Percentiles rank a stretch among this genome's conserved stretches.
Evolutionary conservation across 2,113 vertebrate species (phyloP).

Genomic region (Colaptes auratus): DNA sequence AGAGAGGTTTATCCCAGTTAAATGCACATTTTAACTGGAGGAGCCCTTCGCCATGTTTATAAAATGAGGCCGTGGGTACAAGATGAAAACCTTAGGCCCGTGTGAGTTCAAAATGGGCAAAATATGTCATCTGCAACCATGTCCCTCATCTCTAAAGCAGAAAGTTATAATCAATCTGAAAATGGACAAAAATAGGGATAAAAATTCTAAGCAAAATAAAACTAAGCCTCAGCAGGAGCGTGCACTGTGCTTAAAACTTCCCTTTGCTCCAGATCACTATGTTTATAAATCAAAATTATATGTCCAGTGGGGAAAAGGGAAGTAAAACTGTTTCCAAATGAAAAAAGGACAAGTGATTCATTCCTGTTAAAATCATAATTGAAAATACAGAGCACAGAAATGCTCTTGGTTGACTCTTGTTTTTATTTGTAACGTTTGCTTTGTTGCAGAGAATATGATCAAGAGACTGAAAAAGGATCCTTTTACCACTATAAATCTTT

Average conservation of each 20-base stretch:
- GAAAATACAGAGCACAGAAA: slow-evolving; percentile 77
- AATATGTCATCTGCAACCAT: background rate
- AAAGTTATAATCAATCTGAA: slow-evolving; percentile 28
- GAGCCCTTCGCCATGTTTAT: slow-evolving; percentile 58
- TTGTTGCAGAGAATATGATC: slow-evolving; percentile 21
- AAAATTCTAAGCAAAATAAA: slow-evolving; percentile 37
- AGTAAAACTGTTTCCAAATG: slow-evolving; percentile 82
- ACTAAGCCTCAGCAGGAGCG: slow-evolving; percentile 44
- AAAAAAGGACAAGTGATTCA: slow-evolving; percentile 77
- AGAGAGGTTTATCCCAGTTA: slow-evolving; percentile 76
- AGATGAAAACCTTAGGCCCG: slow-evolving; percentile 49
- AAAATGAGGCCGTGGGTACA: slow-evolving; percentile 42
- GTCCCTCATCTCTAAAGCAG: slow-evolving; percentile 35
- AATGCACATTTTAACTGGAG: slow-evolving; percentile 62
- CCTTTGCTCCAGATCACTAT: slow-evolving; percentile 73
- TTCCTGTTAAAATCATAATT: slow-evolving; percentile 80
- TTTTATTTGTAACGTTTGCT: slow-evolving; percentile 59
- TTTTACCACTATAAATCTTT: slow-evolving; percentile 41
- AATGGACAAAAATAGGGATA: slow-evolving; percentile 7
- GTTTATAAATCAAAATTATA: slow-evolving; percentile 87
- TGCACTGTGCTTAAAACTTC: slow-evolving; percentile 78
- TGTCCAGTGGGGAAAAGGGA: slow-evolving; percentile 80
- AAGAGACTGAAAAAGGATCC: slow-evolving; percentile 23
- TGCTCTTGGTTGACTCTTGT: slow-evolving; percentile 19
- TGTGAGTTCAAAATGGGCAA: slow-evolving; percentile 35